Evolutionary conservation across 2,113 vertebrate species (phyloP), one percentile per base, ranked within the genome.

Genomic region (Bubalus kerabau): DNA sequence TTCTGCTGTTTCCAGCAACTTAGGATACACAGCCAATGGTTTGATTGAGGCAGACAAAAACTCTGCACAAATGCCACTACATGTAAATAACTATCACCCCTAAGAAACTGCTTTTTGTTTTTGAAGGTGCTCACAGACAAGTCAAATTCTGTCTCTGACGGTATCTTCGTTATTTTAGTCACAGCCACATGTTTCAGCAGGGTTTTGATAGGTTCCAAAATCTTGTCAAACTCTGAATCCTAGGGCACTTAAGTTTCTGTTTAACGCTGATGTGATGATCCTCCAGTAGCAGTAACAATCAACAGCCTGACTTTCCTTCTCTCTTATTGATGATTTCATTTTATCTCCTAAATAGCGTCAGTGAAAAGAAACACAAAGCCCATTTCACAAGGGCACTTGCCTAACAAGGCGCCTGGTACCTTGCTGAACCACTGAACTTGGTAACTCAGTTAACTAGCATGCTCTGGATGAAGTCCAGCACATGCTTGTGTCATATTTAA

Each of bases 1-100:
- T 82, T 81, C 81, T 95, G 91, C 43, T 87, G 17, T 94, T 96
- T 78, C 74, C 64, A 97, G 40, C 64, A 90, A 95, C 57, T 91
- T 46, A 90, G 76, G 96, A 91, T 59, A 46, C 59, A 86, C 21
- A 64, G 48, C n/a, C 78, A 86, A 94, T 76, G 54, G 43, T 83
- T 85, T 97, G 82, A 91, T 56, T 67, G 46, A 92, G 46, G 30
- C 57, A 90, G 54, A 94, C 32, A 92, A 82, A 81, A 92, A 86
- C 74, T 59, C 78, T 80, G 40, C 48, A 85, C 89, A 89, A 86
- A 97, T 48, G 48, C n/a, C 48, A 32, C 78, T 84, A 43, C 24
- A 28, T 5, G 5, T 15, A 7, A 94, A 93, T 57, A 94, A 60
- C 84, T 48, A 57, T n/a, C 92, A 78, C 56, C 32, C 40, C 21